A percentile compares a stretch with the other conserved stretches of the same genome.
These are phyloP conservation scores for Eospalax fontanierii DNA, from an alignment of 2,797 vertebrate species.

Conservation along the genomic window DNA sequence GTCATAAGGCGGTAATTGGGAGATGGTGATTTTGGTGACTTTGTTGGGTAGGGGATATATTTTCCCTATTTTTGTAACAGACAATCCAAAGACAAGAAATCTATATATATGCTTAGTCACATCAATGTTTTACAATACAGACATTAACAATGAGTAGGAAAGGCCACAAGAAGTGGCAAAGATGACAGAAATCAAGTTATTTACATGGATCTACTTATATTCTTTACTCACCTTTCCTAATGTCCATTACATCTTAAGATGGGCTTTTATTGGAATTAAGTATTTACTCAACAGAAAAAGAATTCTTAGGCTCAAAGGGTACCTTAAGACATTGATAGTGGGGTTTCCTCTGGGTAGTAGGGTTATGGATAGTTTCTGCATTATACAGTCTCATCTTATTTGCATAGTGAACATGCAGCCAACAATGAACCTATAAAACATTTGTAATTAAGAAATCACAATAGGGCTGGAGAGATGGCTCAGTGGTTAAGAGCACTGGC, in stretches of 20 bases:
- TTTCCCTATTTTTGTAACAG: not conserved
- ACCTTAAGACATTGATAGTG: not conserved
- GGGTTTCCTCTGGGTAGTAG: not conserved
- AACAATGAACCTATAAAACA: conserved; percentile 55
- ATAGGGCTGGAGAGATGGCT: no score
- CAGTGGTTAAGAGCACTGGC: no score
- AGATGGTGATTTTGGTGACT: no score
- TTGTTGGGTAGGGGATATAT: not conserved
- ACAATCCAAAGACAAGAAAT: not conserved
- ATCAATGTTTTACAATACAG: not conserved
- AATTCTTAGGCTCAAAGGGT: not conserved
- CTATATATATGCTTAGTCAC: not conserved
- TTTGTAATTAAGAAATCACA: conserved; percentile 48
- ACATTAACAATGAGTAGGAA: not conserved
- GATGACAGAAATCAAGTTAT: not conserved
- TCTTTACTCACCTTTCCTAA: not conserved
- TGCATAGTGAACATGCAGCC: not conserved
- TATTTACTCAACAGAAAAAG: not conserved
- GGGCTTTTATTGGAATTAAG: not conserved
- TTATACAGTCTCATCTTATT: conserved; percentile 37
- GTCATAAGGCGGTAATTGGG: not conserved
- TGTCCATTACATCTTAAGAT: not conserved
- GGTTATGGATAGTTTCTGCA: not conserved
- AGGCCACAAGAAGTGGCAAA: not conserved
- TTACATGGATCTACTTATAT: not conserved